Base-by-base conservation (phyloP, 2,113 vertebrate species). In the Zosterops lateralis region DNA sequence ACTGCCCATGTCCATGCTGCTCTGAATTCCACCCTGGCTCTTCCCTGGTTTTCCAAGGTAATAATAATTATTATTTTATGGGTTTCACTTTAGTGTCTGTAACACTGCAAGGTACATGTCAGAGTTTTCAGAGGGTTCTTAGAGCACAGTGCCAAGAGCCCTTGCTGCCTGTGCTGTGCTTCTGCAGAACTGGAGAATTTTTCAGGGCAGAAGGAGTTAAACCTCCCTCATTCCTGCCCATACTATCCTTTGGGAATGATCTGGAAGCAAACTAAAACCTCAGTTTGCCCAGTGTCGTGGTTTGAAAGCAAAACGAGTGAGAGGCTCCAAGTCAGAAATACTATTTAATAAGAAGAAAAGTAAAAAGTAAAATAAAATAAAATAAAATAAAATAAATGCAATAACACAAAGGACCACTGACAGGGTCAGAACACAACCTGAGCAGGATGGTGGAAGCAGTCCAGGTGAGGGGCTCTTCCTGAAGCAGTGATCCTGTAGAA, bases 111-210 rank as follows among this genome's bases (percentile, higher is more conserved):
- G 34, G 9, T 15, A 6, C 0, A 36, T 5, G 12, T 14, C 64
- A 29, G 29, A 28, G 19, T 42, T 57, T 60, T 40, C 40, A 38
- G 21, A 9, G 21, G 0, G 1, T 50, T 83, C 26, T 36, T 58
- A 15, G 0, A 2, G 21, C 38, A 10, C 3, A 3, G 14, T 8
- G 38, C n/a, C n/a, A 34, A 40, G 38, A 71, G 26, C 25, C 6
- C 50, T 82, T 0, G 0, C 32, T 61, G 38, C 13, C 42, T 25
- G 29, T 0, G 0, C 24, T 40, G 4, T 24, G 26, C 8, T 8
- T 38, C 17, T 34, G n/a, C 54, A 68, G 38, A 60, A 22, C 5
- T 32, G 50, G 45, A 72, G 25, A 40, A 10, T 20, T 57, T 7
- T 56, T 29, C 11, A 47, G 51, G 57, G 10, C 51, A 86, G 17